A percentile compares a stretch with the other conserved stretches of the same genome.
These are phyloP conservation scores for Plodia interpunctella DNA, from an alignment of 1,140 invertebrate species.

Conservation along the genomic window DNA sequence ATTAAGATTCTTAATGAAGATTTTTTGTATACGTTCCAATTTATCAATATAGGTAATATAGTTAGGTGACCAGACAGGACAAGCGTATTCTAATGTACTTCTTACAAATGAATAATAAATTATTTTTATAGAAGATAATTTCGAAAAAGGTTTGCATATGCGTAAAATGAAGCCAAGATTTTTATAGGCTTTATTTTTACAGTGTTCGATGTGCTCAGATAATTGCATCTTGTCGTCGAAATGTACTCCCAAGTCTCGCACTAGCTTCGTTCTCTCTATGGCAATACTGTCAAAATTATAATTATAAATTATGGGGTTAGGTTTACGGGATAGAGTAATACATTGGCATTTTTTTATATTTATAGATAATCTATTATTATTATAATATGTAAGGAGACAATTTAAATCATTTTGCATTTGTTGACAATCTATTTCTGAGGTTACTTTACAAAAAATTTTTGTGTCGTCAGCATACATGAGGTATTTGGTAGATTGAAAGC, in stretches of 20 bases:
- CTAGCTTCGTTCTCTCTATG: too few relatives aligned
- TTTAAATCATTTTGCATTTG: slow-evolving; percentile 1
- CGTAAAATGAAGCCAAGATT: slow-evolving; percentile 9
- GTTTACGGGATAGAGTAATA: slow-evolving; percentile 5
- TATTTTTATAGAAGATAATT: neutral
- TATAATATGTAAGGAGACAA: slow-evolving; percentile 5
- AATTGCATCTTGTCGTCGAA: too few relatives aligned
- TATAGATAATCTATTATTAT: neutral
- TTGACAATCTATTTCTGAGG: neutral
- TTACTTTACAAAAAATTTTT: slow-evolving; percentile 9
- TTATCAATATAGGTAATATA: neutral
- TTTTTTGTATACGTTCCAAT: too few relatives aligned
- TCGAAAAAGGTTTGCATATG: neutral
- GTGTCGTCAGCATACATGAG: slow-evolving; percentile 6
- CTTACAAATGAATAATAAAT: slow-evolving; percentile 10
- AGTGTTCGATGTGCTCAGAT: neutral
- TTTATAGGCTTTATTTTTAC: slow-evolving; percentile 5
- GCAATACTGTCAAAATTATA: too few relatives aligned
- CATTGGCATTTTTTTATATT: slow-evolving; percentile 10
- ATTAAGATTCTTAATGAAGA: too few relatives aligned
- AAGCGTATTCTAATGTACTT: slow-evolving; percentile 10
- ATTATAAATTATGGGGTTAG: neutral
- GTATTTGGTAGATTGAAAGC: neutral
- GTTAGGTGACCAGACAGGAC: slow-evolving; percentile 8
- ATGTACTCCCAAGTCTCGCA: too few relatives aligned